A percentile compares a stretch with the other conserved stretches of the same genome.
Evolutionary conservation across 2,888 invertebrate species (phyloP).

Genomic region (Stenolophus ochropezus): DNA sequence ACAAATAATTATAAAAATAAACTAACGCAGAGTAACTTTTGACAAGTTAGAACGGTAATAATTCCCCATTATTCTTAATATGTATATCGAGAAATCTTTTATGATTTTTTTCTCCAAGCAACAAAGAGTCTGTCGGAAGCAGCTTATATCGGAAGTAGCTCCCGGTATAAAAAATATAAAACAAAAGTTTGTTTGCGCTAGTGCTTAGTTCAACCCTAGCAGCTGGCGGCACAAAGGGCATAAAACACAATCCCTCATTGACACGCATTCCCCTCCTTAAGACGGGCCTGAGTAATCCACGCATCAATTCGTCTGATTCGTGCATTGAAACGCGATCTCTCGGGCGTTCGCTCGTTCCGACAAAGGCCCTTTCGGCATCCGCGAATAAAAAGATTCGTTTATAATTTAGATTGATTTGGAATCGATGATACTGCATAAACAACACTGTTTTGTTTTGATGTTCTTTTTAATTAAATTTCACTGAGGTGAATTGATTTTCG

Average conservation of each 20-base stretch:
- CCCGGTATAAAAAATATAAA: slow-evolving; percentile 11
- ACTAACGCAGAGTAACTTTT: no score
- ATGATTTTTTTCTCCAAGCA: no score
- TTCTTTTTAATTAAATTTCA: slow-evolving; percentile 38
- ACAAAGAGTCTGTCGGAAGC: neutral
- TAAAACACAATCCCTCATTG: slow-evolving; percentile 35
- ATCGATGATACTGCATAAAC: slow-evolving; percentile 28
- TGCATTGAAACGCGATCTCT: slow-evolving; percentile 44
- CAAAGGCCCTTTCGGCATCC: slow-evolving; percentile 33
- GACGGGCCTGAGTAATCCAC: slow-evolving; percentile 28
- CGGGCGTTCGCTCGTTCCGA: neutral
- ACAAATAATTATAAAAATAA: no score
- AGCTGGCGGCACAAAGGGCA: slow-evolving; percentile 11
- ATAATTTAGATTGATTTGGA: slow-evolving; percentile 42
- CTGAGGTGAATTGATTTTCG: slow-evolving; percentile 28
- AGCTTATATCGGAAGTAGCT: slow-evolving; percentile 12
- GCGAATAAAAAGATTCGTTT: slow-evolving; percentile 42
- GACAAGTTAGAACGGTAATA: no score
- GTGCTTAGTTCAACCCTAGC: neutral
- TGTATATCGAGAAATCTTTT: no score
- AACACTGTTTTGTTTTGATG: slow-evolving; percentile 32
- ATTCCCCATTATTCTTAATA: no score
- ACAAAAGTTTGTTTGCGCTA: slow-evolving; percentile 4
- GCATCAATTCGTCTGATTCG: slow-evolving; percentile 36
- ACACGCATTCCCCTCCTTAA: slow-evolving; percentile 31